Evolutionary conservation across 1,140 invertebrate genomes (phyloP).

Genomic region (Brachionus rubens): DNA sequence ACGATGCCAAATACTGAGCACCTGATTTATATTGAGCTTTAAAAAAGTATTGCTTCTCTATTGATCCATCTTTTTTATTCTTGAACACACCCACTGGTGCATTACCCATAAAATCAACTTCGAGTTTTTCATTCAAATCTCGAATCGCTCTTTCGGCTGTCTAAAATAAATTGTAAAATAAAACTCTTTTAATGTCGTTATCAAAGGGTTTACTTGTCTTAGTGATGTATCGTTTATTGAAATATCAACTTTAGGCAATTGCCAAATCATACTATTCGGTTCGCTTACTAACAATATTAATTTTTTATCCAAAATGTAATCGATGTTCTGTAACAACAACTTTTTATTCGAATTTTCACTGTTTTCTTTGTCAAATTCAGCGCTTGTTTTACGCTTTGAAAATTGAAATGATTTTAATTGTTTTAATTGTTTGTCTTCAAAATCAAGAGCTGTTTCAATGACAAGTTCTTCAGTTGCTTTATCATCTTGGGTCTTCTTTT

Average conservation of each 20-base stretch:
- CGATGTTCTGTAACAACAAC: slow-evolving; percentile 31
- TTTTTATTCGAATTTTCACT: not conserved
- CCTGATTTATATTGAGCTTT: slow-evolving; percentile 42
- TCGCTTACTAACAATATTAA: slow-evolving; percentile 42
- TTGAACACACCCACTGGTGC: slow-evolving; percentile 37
- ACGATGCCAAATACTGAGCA: slow-evolving; percentile 4
- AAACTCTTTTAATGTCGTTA: not conserved
- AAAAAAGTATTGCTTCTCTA: slow-evolving; percentile 20
- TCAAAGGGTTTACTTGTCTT: slow-evolving; percentile 8
- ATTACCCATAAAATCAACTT: slow-evolving; percentile 39
- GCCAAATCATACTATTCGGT: slow-evolving; percentile 3
- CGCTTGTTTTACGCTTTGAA: slow-evolving; percentile 1
- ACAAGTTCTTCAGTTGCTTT: slow-evolving; percentile 9
- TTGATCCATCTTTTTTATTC: not conserved
- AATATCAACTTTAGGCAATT: slow-evolving; percentile 25
- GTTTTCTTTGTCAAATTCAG: slow-evolving; percentile 2
- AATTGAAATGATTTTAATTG: slow-evolving; percentile 8
- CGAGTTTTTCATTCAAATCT: slow-evolving; percentile 2
- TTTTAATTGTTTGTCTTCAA: slow-evolving; percentile 24
- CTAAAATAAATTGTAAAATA: slow-evolving; percentile 21
- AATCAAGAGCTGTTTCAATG: slow-evolving; percentile 37
- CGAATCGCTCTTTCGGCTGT: slow-evolving; percentile 11
- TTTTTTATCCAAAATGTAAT: slow-evolving; percentile 38
- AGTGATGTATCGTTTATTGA: not conserved
- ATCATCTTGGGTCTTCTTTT: slow-evolving; percentile 4